phyloP scores from a whole-genome alignment of 1,140 invertebrate genomes.

The Chlorops oryzae region DNA sequence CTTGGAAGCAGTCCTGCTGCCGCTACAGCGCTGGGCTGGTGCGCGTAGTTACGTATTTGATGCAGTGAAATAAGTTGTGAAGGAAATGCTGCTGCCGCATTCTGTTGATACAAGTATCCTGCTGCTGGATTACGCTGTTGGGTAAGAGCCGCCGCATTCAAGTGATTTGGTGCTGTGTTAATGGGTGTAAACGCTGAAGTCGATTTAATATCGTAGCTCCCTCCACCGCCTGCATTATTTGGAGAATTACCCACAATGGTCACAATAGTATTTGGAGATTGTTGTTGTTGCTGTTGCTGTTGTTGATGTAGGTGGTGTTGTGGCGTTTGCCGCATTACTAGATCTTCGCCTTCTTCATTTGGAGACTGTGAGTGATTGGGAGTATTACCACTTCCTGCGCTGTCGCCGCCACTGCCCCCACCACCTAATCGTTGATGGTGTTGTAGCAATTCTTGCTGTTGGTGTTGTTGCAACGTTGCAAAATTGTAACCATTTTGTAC shows the following conservation, averaged over 20 bases:
- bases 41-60: slow-evolving; percentile 94
- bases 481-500: slow-evolving; percentile 40
- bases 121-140: slow-evolving; percentile 51
- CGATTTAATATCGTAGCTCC: slow-evolving; percentile 48
- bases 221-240: slow-evolving; percentile 40
- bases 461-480: slow-evolving; percentile 31
- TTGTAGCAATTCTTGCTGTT: slow-evolving; percentile 38
- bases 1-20: slow-evolving; percentile 48
- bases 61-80: slow-evolving; percentile 93
- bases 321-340: slow-evolving; percentile 26
- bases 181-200: slow-evolving; percentile 86
- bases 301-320: slow-evolving; percentile 11
- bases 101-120: slow-evolving; percentile 43
- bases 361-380: slow-evolving; percentile 41
- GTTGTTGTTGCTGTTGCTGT: slow-evolving; percentile 12
- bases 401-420: slow-evolving; percentile 17
- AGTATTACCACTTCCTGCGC: slow-evolving; percentile 23
- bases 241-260: slow-evolving; percentile 18
- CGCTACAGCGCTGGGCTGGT: slow-evolving; percentile 66
- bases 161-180: slow-evolving; percentile 70
- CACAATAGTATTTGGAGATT: slow-evolving; percentile 19
- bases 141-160: slow-evolving; percentile 62
- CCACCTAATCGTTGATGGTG: slow-evolving; percentile 21
- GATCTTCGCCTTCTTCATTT: slow-evolving; percentile 53
- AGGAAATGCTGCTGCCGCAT: slow-evolving; percentile 69